phyloP scores from a whole-genome alignment of 2,888 invertebrate genomes.

The Achlya flavicornis region DNA sequence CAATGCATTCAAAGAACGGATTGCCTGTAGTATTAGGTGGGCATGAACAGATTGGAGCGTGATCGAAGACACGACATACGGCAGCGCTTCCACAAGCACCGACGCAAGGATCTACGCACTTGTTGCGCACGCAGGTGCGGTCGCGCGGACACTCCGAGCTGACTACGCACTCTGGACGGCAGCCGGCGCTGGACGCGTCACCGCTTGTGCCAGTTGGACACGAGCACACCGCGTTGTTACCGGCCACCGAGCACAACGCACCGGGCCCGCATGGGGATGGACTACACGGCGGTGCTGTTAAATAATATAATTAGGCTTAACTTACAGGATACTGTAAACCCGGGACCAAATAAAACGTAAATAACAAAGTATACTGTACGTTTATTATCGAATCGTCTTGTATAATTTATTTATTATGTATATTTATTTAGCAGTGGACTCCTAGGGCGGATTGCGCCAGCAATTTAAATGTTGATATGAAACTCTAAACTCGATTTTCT shows the following conservation, averaged over 20 bases:
- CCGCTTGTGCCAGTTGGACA: slow-evolving; percentile 90
- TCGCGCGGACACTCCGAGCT: slow-evolving; percentile 91
- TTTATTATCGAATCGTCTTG: too few relatives aligned
- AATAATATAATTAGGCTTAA: slow-evolving; percentile 30
- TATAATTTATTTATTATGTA: too few relatives aligned
- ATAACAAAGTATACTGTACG: too few relatives aligned
- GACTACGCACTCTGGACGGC: slow-evolving; percentile 92
- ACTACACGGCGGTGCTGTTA: slow-evolving; percentile 85
- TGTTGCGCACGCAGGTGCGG: slow-evolving; percentile 90
- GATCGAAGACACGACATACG: slow-evolving; percentile 85
- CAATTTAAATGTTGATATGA: too few relatives aligned
- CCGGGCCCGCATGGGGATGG: slow-evolving; percentile 92
- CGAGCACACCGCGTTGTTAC: slow-evolving; percentile 87
- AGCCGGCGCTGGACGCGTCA: slow-evolving; percentile 89
- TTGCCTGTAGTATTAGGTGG: slow-evolving; percentile 89
- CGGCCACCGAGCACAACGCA: slow-evolving; percentile 85
- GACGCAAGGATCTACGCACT: slow-evolving; percentile 91
- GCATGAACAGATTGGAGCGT: slow-evolving; percentile 90
- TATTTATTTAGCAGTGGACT: too few relatives aligned
- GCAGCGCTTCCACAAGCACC: slow-evolving; percentile 92
- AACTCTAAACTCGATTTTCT: too few relatives aligned
- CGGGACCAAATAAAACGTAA: too few relatives aligned
- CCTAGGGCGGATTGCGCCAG: too few relatives aligned
- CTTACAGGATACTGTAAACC: not conserved
- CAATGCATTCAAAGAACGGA: slow-evolving; percentile 89